Evolutionary conservation across 2,888 invertebrate species (phyloP).

Genomic region (Luffia ferchaultella): DNA sequence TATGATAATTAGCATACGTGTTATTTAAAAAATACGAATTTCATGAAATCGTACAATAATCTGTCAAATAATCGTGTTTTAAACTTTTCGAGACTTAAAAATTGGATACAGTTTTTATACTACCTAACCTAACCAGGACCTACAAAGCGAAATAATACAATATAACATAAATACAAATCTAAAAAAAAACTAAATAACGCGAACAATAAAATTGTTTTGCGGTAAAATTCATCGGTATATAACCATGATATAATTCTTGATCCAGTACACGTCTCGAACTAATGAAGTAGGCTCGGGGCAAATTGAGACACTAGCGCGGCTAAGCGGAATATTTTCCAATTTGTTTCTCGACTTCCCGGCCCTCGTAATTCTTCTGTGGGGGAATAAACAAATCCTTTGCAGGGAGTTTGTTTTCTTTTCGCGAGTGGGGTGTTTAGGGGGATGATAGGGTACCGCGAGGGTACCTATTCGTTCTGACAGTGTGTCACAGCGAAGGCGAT

Average conservation of each 20-base stretch:
- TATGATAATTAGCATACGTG: no score
- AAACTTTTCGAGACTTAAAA: no score
- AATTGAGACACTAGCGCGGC: conserved; percentile 29
- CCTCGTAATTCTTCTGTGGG: neutral
- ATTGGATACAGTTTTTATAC: no score
- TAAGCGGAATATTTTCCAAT: conserved; percentile 34
- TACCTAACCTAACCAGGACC: no score
- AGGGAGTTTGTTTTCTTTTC: no score
- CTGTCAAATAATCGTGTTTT: no score
- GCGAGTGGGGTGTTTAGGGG: no score
- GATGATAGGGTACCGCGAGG: no score
- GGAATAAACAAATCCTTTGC: neutral
- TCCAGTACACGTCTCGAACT: conserved; percentile 20
- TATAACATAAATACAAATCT: neutral
- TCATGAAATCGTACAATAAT: no score
- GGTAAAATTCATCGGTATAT: neutral
- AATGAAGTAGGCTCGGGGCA: conserved; percentile 33
- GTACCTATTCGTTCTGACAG: neutral
- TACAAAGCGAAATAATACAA: neutral
- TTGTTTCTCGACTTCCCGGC: conserved; percentile 20
- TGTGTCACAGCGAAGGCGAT: neutral
- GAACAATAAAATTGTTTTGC: neutral
- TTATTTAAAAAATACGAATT: no score
- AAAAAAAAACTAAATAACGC: neutral
- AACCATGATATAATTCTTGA: neutral